phyloP scores from a whole-genome alignment of 92 coral and sea anemone genomes.

The Pocillopora grandis region DNA sequence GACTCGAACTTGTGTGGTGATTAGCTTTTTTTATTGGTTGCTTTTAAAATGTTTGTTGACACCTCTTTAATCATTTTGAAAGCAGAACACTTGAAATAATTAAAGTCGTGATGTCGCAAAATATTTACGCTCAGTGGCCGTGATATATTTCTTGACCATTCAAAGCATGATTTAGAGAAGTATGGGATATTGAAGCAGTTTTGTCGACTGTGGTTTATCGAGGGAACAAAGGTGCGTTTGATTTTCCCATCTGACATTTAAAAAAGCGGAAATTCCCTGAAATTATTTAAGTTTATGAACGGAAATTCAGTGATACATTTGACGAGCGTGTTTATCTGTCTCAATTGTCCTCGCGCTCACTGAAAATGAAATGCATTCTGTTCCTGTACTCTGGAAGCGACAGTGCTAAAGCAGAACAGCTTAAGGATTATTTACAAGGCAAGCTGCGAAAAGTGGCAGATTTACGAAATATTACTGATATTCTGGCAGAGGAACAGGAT shows the following conservation, averaged over 20 bases:
- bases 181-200: no score
- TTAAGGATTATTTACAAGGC: slow-evolving; percentile 46
- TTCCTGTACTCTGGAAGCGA: slow-evolving; percentile 51
- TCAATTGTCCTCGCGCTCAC: not conserved
- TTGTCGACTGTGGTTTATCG: not conserved
- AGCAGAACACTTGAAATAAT: slow-evolving; percentile 28
- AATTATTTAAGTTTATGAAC: not conserved
- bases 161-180: no score
- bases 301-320: not conserved
- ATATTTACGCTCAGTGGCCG: not conserved
- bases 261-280: not conserved
- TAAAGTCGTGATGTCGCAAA: slow-evolving; percentile 20
- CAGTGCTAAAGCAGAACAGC: slow-evolving; percentile 43
- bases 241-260: not conserved
- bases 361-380: slow-evolving; percentile 41
- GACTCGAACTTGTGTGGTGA: no score
- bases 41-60: not conserved
- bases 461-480: no score
- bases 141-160: not conserved
- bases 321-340: not conserved
- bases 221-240: not conserved
- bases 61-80: slow-evolving; percentile 19
- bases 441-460: not conserved
- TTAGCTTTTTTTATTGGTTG: not conserved
- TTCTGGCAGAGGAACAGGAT: no score